phyloP scores from a whole-genome alignment of 2,888 invertebrate genomes.

The Abrostola triplasia region DNA sequence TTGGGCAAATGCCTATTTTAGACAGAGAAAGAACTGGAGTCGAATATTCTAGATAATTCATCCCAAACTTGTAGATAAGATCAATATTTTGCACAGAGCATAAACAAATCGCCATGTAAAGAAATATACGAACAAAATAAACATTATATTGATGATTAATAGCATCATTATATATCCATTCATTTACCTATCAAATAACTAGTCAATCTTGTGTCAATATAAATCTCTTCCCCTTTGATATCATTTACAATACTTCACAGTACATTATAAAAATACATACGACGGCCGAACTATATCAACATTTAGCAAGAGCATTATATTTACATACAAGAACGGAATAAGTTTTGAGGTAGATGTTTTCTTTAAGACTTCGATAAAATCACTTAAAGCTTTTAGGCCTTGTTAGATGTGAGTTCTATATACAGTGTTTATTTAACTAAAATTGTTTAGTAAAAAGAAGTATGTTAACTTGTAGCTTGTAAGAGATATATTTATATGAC shows the following conservation, averaged over 20 bases:
- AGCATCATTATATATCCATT: constrained; percentile 14
- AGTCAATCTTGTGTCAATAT: constrained; percentile 50
- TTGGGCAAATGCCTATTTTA: no score
- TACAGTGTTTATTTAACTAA: no score
- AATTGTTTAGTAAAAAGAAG: no score
- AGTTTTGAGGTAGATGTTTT: constrained; percentile 54
- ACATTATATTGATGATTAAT: constrained; percentile 19
- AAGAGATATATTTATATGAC: background rate
- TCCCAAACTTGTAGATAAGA: no score
- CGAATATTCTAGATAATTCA: no score
- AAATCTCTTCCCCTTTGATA: constrained; percentile 38
- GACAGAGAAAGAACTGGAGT: no score
- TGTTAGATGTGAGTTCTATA: no score
- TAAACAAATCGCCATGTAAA: background rate
- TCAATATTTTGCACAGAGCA: no score
- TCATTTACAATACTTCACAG: constrained; percentile 31
- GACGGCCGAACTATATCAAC: constrained; percentile 20
- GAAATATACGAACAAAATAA: constrained; percentile 12
- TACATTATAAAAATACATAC: constrained; percentile 52
- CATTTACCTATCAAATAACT: constrained; percentile 31
- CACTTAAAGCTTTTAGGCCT: constrained; percentile 38
- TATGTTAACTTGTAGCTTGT: no score
- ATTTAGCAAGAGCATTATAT: constrained; percentile 20
- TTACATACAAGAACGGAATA: constrained; percentile 46
- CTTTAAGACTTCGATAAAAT: no score